phyloP scores from a whole-genome alignment of 1,140 invertebrate genomes.

The Teleopsis dalmanni region DNA sequence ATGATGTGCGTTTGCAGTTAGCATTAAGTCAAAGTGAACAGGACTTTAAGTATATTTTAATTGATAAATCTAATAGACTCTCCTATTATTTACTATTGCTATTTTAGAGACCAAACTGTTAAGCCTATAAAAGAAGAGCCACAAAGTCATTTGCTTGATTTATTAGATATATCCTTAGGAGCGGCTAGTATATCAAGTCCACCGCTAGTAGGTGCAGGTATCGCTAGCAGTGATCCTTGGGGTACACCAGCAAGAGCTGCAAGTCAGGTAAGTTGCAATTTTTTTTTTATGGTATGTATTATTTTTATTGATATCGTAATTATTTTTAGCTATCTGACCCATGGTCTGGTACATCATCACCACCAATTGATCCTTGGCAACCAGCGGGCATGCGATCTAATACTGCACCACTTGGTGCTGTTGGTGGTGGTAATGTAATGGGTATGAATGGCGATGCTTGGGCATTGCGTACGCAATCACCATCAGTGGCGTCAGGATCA shows the following conservation, averaged over 20 bases:
- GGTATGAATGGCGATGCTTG: conserved; percentile 24
- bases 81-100: neutral
- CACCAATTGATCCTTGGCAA: conserved; percentile 54
- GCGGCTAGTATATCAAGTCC: conserved; percentile 47
- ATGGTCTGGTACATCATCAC: conserved; percentile 47
- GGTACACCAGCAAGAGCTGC: conserved; percentile 53
- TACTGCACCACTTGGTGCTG: conserved; percentile 17
- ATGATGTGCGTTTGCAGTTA: conserved; percentile 89
- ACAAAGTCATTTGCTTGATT: conserved; percentile 69
- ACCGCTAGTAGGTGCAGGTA: conserved; percentile 32
- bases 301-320: conserved; percentile 9
- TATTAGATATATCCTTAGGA: conserved; percentile 71
- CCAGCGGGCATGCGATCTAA: conserved; percentile 28
- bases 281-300: neutral
- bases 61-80: neutral
- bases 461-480: conserved; percentile 37
- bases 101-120: conserved; percentile 18
- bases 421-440: conserved; percentile 20
- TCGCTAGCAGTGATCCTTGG: conserved; percentile 58
- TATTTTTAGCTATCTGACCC: conserved; percentile 48
- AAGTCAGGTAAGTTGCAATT: conserved; percentile 16
- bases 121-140: conserved; percentile 24
- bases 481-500: conserved; percentile 37
- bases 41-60: conserved; percentile 67
- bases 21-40: conserved; percentile 89